Base-by-base conservation (phyloP, 2,888 invertebrate species). In the Thymelicus sylvestris region DNA sequence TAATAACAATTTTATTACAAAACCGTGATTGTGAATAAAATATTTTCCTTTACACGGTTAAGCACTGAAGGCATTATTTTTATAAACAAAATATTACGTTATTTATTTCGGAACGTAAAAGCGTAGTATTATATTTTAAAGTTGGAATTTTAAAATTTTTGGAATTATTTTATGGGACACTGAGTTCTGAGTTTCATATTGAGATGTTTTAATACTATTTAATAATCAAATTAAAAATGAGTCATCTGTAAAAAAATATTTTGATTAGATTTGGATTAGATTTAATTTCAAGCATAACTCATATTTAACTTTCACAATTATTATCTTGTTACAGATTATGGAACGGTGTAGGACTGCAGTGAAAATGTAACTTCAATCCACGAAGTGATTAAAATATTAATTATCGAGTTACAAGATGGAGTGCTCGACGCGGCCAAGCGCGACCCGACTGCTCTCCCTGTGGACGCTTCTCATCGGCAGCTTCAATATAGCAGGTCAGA, bases 401-500 rank as follows among this genome's bases (percentile, higher is more conserved):
- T 63, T 63, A 66, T 66, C 55, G 24, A 59, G 41, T 59, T 10
- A 63, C 81, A 88, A 86, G 85, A 93, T 92, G 92, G 89, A 88
- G 87, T 80, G 85, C 78, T 80, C 82, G 71, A 74, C 80, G 41
- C 82, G 87, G 55, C 81, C 82, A 65, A 86, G 86, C 76, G 84
- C 87, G 52, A 83, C 85, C 66, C 82, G 85, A 75, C 78, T 88
- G 55, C 78, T 90, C 66, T 89, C 91, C 76, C 82, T 91, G 55
- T 91, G 92, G 91, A 85, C 88, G 0, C 75, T 92, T 41, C 78
- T 91, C 24, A 87, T 91, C 65, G 89, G 89, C 67, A 88, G 87
- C 80, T 88, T 91, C 79, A 89, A 89, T 76, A 87, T 90, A 69
- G 87, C 89, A 84, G 91, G 91, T 91, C 64, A 81, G 86, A 57